Evolutionary conservation across 1,140 invertebrate species (phyloP), one percentile per base, ranked within the genome.

Genomic region (Choristoneura fumiferana): DNA sequence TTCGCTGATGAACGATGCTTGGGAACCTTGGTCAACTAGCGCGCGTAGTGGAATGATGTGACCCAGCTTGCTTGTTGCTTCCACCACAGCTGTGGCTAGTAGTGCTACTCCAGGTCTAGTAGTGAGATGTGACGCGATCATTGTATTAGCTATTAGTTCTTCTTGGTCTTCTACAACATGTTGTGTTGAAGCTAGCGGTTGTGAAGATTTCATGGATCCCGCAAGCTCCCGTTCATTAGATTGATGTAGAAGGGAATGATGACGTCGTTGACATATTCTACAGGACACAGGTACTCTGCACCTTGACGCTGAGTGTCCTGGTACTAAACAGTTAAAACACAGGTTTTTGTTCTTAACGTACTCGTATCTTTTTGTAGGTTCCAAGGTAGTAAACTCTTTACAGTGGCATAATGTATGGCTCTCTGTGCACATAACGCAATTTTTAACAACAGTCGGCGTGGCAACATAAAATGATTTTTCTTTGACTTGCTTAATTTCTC

Each of bases 181-280:
- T 40, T 14, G 9, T 55, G 54, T n/a, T 45, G 22, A 14, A 54
- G 9, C 35, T 12, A 35, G 18, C 17, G 34, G 33, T 38, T 43
- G 45, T 40, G 38, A 40, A 15, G 12, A 6, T 5, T 18, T 53
- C 35, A 34, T 8, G n/a, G 38, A 6, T 10, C 15, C 36, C 33
- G 33, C 22, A 8, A 37, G 14, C 37, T 56, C 36, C 12, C 36
- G 22, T 2, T 57, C 38, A 29, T 54, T 54, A 4, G 17, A 9
- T 22, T 65, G 40, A 63, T 72, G 70, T 40, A 69, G 52, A 12
- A 72, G 52, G 9, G 64, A 54, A 17, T 72, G 67, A 37, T 72
- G 70, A 53, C 66, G 64, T 60, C 39, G 59, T 15, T 56, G 57
- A 52, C 70, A 73, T 17, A 60, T 36, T 56, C 38, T 45, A 34